These are phyloP conservation scores for Hofmannophila pseudospretella DNA, from an alignment of 2,888 invertebrate genomes.

Conservation along the genomic window DNA sequence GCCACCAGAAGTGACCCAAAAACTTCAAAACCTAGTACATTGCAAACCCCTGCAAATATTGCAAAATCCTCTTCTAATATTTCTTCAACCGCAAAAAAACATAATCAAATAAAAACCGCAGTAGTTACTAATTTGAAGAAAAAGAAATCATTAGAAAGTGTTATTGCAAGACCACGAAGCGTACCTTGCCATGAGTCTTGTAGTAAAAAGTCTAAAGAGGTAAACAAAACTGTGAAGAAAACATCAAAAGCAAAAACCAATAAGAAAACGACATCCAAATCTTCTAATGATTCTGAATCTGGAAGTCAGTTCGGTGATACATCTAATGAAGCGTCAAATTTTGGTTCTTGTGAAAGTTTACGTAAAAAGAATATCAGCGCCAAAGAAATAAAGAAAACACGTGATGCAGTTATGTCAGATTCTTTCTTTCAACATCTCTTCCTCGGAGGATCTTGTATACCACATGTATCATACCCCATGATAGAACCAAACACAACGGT, in stretches of 20 bases:
- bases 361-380: conserved; percentile 29
- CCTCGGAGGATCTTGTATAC: conserved; percentile 62
- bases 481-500: conserved; percentile 77
- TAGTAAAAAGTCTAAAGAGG: conserved; percentile 51
- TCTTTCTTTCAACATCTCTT: conserved; percentile 86
- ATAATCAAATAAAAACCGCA: conserved; percentile 53
- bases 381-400: conserved; percentile 76
- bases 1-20: conserved; percentile 35
- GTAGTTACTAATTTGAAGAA: conserved; percentile 59
- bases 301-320: conserved; percentile 61
- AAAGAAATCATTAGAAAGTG: conserved; percentile 54
- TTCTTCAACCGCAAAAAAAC: conserved; percentile 36
- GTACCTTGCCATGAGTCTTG: conserved; percentile 55
- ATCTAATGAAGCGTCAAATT: conserved; percentile 49
- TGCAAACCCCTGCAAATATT: conserved; percentile 37
- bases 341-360: conserved; percentile 44
- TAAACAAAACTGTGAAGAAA: conserved; percentile 38
- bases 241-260: conserved; percentile 29
- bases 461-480: conserved; percentile 32
- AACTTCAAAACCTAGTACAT: conserved; percentile 26
- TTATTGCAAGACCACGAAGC: conserved; percentile 46
- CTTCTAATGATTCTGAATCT: conserved; percentile 39
- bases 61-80: conserved; percentile 57
- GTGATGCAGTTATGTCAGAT: conserved; percentile 78
- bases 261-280: conserved; percentile 30